Conservation (phyloP, 2,888 invertebrate species). For the Lepas anatifera region DNA sequence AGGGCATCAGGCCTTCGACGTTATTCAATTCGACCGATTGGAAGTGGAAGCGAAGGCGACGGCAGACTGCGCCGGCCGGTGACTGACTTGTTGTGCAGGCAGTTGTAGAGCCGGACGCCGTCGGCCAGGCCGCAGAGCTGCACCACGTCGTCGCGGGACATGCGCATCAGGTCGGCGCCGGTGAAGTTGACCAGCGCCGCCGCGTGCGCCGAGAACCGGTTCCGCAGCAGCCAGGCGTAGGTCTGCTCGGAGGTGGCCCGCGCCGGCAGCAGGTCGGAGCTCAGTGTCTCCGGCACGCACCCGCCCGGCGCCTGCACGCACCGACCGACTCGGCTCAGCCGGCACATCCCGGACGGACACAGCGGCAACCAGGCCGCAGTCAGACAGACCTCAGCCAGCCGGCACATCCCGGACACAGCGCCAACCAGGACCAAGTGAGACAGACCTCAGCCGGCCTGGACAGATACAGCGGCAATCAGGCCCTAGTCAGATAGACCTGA, state of each 20-base stretch:
- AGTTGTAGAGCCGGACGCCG: slow-evolving; percentile 84
- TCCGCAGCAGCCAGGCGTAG: slow-evolving; percentile 60
- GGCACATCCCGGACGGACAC: no score
- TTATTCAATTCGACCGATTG: no score
- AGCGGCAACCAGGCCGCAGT: no score
- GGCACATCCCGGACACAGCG: no score
- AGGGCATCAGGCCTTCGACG: no score
- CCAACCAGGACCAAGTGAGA: no score
- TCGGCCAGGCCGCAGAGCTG: slow-evolving; percentile 90
- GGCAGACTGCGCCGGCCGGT: not conserved
- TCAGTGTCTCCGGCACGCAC: not conserved
- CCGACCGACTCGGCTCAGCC: not conserved
- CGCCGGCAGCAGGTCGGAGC: slow-evolving; percentile 15
- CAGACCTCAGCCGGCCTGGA: no score
- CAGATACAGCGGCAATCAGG: no score
- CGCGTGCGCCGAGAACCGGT: slow-evolving; percentile 63
- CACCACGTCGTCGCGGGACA: slow-evolving; percentile 81
- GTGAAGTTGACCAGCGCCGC: slow-evolving; percentile 72
- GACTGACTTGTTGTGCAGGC: slow-evolving; percentile 67
- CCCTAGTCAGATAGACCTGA: no score
- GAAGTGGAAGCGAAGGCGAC: no score
- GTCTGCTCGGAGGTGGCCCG: slow-evolving; percentile 43
- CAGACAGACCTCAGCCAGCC: no score
- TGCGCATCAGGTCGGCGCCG: slow-evolving; percentile 74
- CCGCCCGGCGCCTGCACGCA: not conserved